Evolutionary conservation across 1,140 invertebrate genomes (phyloP).

Genomic region (Macrobrachium rosenbergii): DNA sequence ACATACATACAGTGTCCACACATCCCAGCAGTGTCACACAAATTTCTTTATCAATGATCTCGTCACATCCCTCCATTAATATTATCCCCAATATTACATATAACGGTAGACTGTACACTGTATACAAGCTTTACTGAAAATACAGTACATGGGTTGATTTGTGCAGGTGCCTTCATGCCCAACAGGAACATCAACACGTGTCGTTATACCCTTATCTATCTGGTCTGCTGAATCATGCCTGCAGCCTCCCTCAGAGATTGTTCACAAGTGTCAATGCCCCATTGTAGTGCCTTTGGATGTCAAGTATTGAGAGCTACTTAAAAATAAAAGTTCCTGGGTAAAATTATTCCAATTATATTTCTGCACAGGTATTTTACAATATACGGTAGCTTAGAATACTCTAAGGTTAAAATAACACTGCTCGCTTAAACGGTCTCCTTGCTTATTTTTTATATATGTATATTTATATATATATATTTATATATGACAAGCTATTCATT

Average conservation of each 20-base stretch:
- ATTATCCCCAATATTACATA: slow-evolving; percentile 33
- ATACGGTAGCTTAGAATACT: too few species aligned
- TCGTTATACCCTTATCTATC: slow-evolving; percentile 8
- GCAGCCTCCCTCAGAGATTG: slow-evolving; percentile 15
- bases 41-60: slow-evolving; percentile 19
- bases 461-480: too few species aligned
- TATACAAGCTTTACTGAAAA: slow-evolving; percentile 51
- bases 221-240: slow-evolving; percentile 22
- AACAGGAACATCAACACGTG: slow-evolving; percentile 35
- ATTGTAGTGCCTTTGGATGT: slow-evolving; percentile 15
- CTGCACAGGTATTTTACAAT: too few species aligned
- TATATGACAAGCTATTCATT: too few species aligned
- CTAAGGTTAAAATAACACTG: too few species aligned
- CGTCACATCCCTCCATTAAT: slow-evolving; percentile 23
- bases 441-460: too few species aligned
- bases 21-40: neutral
- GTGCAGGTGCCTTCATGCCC: slow-evolving; percentile 47
- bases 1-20: slow-evolving; percentile 43
- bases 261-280: slow-evolving; percentile 10
- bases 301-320: too few species aligned
- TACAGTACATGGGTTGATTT: slow-evolving; percentile 41
- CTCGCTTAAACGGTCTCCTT: too few species aligned
- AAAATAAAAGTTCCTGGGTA: slow-evolving; percentile 20
- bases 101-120: slow-evolving; percentile 44
- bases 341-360: neutral